Conservation (phyloP, 2,113 vertebrate species). For the Saimiri boliviensis region DNA sequence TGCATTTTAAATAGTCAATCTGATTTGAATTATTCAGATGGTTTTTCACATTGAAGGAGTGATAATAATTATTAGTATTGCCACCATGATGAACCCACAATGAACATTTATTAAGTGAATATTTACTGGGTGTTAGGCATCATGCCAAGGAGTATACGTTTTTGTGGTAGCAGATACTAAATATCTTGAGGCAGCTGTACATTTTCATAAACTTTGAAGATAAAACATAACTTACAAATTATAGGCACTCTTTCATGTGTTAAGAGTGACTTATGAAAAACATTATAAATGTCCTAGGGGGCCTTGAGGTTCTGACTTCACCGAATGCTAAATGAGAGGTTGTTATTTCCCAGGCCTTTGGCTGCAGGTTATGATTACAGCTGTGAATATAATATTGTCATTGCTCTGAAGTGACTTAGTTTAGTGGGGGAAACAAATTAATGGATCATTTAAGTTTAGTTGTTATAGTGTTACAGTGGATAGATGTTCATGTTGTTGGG, state of each 20-base stretch:
- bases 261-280: not conserved
- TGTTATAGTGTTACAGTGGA: not conserved
- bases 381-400: not conserved
- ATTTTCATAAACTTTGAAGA: not conserved
- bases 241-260: not conserved
- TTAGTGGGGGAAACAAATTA: not conserved
- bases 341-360: not conserved
- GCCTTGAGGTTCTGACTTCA: not conserved
- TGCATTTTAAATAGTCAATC: not conserved
- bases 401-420: not conserved
- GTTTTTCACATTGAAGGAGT: not conserved
- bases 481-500: not conserved
- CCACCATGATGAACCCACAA: not conserved
- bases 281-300: not conserved
- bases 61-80: not conserved
- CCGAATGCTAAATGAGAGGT: not conserved
- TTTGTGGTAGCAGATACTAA: not conserved
- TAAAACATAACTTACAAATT: not conserved
- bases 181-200: not conserved
- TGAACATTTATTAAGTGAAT: not conserved
- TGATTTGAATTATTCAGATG: not conserved
- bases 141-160: not conserved
- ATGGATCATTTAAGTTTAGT: not conserved
- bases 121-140: not conserved
- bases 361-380: not conserved